These are phyloP conservation scores for Drosophila auraria DNA, from an alignment of 1,140 invertebrate species.

Conservation along the genomic window DNA sequence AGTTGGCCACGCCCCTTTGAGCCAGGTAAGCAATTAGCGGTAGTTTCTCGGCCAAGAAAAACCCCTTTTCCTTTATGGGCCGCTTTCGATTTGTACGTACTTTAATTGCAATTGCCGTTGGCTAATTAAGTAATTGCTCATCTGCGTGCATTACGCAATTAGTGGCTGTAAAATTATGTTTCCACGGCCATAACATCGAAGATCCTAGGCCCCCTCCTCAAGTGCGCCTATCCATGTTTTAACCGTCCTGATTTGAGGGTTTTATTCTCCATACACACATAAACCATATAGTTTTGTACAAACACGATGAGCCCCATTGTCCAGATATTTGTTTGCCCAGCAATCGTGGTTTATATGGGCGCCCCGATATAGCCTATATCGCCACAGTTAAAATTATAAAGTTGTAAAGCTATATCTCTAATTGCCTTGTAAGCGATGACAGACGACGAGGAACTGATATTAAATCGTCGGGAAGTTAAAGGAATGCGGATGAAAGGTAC, in stretches of 20 bases:
- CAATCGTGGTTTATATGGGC: slow-evolving; percentile 49
- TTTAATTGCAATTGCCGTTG: slow-evolving; percentile 75
- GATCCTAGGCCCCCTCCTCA: slow-evolving; percentile 33
- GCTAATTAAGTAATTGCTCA: slow-evolving; percentile 77
- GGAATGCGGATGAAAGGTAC: not conserved
- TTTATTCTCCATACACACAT: slow-evolving; percentile 44
- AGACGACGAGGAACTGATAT: slow-evolving; percentile 4
- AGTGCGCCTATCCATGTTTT: slow-evolving; percentile 59
- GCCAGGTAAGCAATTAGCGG: slow-evolving; percentile 47
- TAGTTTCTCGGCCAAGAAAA: slow-evolving; percentile 32
- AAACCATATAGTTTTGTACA: slow-evolving; percentile 21
- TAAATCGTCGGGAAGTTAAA: not conserved
- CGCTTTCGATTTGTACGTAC: slow-evolving; percentile 71
- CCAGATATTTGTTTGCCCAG: slow-evolving; percentile 45
- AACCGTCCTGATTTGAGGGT: slow-evolving; percentile 50
- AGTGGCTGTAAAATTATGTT: slow-evolving; percentile 72
- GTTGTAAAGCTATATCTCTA: slow-evolving; percentile 38
- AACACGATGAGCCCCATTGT: slow-evolving; percentile 33
- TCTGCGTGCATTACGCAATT: slow-evolving; percentile 74
- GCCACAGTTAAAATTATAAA: slow-evolving; percentile 25
- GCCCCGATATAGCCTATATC: slow-evolving; percentile 35
- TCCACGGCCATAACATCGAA: slow-evolving; percentile 49
- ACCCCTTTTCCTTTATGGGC: slow-evolving; percentile 66
- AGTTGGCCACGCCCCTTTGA: slow-evolving; percentile 58
- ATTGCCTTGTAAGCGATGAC: slow-evolving; percentile 30